Evolutionary conservation across 2,888 invertebrate genomes (phyloP).

Genomic region (Isotomurus palustris): DNA sequence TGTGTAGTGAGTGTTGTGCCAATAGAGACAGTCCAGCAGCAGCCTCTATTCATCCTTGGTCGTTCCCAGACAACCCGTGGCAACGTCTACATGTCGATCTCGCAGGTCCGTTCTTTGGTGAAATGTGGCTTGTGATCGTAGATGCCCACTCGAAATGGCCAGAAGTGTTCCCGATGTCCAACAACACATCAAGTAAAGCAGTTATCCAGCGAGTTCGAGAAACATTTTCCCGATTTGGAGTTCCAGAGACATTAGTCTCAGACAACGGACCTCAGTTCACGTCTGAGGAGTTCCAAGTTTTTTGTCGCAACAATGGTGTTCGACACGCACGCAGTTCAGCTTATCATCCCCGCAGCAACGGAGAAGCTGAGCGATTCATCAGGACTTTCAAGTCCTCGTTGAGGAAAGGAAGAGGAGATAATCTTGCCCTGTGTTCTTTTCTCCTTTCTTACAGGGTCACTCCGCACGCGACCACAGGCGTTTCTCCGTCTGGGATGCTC

Average conservation of each 20-base stretch:
- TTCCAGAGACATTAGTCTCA: slow-evolving; percentile 11
- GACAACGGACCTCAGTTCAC: slow-evolving; percentile 21
- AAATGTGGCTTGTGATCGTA: slow-evolving; percentile 23
- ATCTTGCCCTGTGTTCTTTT: slow-evolving; percentile 1
- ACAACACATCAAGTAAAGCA: slow-evolving; percentile 1
- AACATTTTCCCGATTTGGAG: slow-evolving; percentile 13
- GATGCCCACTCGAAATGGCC: slow-evolving; percentile 34
- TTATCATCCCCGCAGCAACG: slow-evolving; percentile 22
- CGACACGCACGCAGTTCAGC: slow-evolving; percentile 19
- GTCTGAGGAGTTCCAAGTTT: slow-evolving; percentile 15
- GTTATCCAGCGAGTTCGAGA: slow-evolving; percentile 10
- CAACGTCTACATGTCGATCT: slow-evolving; percentile 22
- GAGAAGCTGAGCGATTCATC: slow-evolving; percentile 23
- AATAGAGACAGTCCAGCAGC: slow-evolving; percentile 3
- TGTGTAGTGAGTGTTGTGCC: background rate
- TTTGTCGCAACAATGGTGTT: slow-evolving; percentile 16
- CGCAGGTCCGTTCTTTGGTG: slow-evolving; percentile 24
- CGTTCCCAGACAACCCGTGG: slow-evolving; percentile 23
- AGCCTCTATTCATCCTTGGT: slow-evolving; percentile 25
- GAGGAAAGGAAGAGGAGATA: background rate
- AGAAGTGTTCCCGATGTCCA: slow-evolving; percentile 13
- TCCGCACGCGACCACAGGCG: slow-evolving; percentile 15
- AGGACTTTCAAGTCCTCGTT: slow-evolving; percentile 7
- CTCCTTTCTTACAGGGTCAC: slow-evolving; percentile 7
- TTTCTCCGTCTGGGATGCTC: slow-evolving; percentile 5